Evolutionary conservation across 2,113 vertebrate genomes (phyloP), one percentile per base, ranked within the genome.

Genomic region (Paradisaea rubra): DNA sequence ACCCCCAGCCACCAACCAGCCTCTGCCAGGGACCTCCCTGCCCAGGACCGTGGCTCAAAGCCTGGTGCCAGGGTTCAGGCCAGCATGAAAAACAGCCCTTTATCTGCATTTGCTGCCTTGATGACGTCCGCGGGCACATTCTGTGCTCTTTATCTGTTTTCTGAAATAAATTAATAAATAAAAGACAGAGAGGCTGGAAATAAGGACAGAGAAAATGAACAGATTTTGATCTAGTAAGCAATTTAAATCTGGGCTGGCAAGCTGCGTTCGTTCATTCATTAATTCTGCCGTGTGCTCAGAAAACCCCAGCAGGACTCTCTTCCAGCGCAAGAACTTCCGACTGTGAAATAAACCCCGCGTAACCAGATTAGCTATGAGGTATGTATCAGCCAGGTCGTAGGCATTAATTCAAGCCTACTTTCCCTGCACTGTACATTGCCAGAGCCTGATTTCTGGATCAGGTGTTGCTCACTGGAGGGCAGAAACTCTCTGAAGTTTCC

Each of bases 361-460:
- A 98, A 97, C 97, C 97, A 98, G 97, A 97, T 97, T 97, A 98
- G 97, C 96, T 60, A 81, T 96, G 96, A 98, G 97, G 95, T 97
- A 97, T 97, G 97, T 86, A 91, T 94, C 96, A 94, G 86, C 83
- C 96, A 95, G 95, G 95, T 92, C 95, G 93, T 81, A 77, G 91
- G 95, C 93, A 96, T 96, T 97, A 95, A 96, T 96, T 97, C 97
- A 96, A 91, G 94, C 84, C 25, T 79, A 50, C 74, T 97, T 96
- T 91, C 91, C 71, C 63, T 73, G 76, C 14, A 1, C 94, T 72
- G 65, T 22, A 33, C 65, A 31, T 86, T 44, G 41, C 82, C 73
- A 80, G 66, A 94, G 86, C 65, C 83, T 31, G 89, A 71, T 89
- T 94, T 93, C 92, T 49, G 33, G 72, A 78, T 90, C 88, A 69